Percentiles rank a stretch among this genome's conserved stretches.
These are phyloP conservation scores for Danio choprae DNA, from an alignment of 2,797 vertebrate genomes.

Conservation along the genomic window DNA sequence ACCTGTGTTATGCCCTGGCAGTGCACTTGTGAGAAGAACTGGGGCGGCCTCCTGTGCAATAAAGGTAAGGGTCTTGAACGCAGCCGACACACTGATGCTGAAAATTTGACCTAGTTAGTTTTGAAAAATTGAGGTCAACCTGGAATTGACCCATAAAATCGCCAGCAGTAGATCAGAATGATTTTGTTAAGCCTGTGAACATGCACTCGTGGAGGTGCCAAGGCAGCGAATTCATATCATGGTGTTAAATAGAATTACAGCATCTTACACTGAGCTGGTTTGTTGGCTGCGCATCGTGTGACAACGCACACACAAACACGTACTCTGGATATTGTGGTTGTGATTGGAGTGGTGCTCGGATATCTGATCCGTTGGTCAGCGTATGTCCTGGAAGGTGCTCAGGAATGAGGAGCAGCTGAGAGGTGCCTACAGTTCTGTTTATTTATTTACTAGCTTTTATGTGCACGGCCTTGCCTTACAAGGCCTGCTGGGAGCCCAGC, in stretches of 20 bases:
- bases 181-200: background rate
- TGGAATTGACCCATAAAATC: slow-evolving; percentile 34
- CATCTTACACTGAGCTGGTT: slow-evolving; percentile 49
- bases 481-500: slow-evolving; percentile 39
- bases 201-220: slow-evolving; percentile 1
- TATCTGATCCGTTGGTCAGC: slow-evolving; percentile 70
- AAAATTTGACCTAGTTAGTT: slow-evolving; percentile 4
- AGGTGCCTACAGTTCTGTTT: slow-evolving; percentile 74
- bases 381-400: slow-evolving; percentile 71
- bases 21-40: slow-evolving; percentile 95
- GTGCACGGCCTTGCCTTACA: slow-evolving; percentile 61
- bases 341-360: slow-evolving; percentile 73
- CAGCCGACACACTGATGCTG: background rate
- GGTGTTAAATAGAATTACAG: slow-evolving; percentile 47
- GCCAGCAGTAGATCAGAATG: slow-evolving; percentile 15
- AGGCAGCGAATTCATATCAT: slow-evolving; percentile 1
- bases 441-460: slow-evolving; percentile 78
- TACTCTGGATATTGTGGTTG: slow-evolving; percentile 57
- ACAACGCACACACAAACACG: slow-evolving; percentile 30
- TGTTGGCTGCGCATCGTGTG: slow-evolving; percentile 50
- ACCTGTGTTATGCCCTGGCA: slow-evolving; percentile 90
- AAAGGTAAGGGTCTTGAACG: slow-evolving; percentile 82
- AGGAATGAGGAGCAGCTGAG: slow-evolving; percentile 72
- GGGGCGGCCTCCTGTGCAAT: slow-evolving; percentile 94
- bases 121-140: slow-evolving; percentile 11